Conservation (phyloP, 2,113 vertebrate species). For the Pteropus alecto region DNA sequence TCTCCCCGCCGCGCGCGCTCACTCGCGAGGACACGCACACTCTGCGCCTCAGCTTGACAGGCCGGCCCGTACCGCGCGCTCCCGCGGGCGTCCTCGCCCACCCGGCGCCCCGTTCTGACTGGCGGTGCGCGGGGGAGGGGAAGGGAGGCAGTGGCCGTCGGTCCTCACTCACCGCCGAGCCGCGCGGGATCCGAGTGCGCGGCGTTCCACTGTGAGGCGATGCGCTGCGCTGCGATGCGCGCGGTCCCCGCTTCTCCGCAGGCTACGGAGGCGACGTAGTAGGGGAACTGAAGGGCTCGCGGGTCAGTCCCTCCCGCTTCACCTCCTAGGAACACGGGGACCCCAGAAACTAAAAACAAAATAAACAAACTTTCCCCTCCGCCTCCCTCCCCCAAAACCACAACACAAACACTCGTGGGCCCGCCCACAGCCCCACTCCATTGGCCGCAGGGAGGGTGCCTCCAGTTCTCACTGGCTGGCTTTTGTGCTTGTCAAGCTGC, state of each 20-base stretch:
- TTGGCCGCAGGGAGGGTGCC: conserved; percentile 65
- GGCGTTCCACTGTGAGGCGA: conserved; percentile 66
- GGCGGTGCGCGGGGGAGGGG: neutral
- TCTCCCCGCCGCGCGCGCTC: conserved; percentile 17
- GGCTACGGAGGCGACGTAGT: conserved; percentile 59
- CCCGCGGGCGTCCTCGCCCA: conserved; percentile 54
- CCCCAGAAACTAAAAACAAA: conserved; percentile 75
- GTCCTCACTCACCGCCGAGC: conserved; percentile 72
- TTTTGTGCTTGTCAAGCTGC: conserved; percentile 55
- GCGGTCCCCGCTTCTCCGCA: conserved; percentile 69
- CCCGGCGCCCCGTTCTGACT: neutral
- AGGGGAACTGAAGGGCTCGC: neutral
- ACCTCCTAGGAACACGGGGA: conserved; percentile 73
- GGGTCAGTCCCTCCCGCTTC: conserved; percentile 56
- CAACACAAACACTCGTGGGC: conserved; percentile 84
- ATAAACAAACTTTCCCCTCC: conserved; percentile 85
- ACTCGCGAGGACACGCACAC: conserved; percentile 40
- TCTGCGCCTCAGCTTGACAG: conserved; percentile 30
- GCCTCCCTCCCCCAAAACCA: conserved; percentile 84
- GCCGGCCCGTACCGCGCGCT: conserved; percentile 48
- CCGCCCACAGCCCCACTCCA: conserved; percentile 75
- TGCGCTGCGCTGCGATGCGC: conserved; percentile 38
- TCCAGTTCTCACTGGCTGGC: neutral
- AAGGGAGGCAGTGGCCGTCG: conserved; percentile 10
- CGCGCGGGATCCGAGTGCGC: conserved; percentile 67